These are phyloP conservation scores for Coleophora deauratella DNA, from an alignment of 2,888 invertebrate genomes.

Conservation along the genomic window DNA sequence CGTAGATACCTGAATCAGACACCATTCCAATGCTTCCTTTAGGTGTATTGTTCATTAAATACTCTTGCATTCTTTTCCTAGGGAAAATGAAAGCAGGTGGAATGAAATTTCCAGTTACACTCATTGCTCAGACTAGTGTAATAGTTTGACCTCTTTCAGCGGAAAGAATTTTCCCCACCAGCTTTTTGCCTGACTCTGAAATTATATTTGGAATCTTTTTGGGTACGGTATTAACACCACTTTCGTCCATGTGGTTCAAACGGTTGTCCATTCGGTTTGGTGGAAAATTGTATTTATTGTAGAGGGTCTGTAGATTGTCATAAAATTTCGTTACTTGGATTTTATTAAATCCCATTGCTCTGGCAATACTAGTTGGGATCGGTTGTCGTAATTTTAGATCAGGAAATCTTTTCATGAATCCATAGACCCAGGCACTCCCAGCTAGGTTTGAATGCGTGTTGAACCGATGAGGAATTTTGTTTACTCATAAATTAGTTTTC, in stretches of 20 bases:
- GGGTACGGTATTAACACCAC: constrained; percentile 17
- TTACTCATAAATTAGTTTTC: constrained; percentile 4
- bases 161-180: constrained; percentile 18
- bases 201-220: constrained; percentile 17
- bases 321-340: constrained; percentile 18
- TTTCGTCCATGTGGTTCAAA: constrained; percentile 23
- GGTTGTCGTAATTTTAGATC: constrained; percentile 14
- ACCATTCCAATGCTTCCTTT: constrained; percentile 16
- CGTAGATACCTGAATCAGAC: constrained; percentile 19
- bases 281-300: constrained; percentile 15
- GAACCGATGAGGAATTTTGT: constrained; percentile 14
- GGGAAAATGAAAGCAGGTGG: constrained; percentile 21
- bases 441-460: constrained; percentile 7
- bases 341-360: constrained; percentile 18
- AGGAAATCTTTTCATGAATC: constrained; percentile 13
- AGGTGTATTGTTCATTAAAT: constrained; percentile 18
- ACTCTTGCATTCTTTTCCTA: constrained; percentile 17
- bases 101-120: constrained; percentile 15
- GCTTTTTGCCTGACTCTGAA: constrained; percentile 12
- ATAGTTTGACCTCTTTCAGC: constrained; percentile 18
- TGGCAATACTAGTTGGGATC: constrained; percentile 17
- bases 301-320: constrained; percentile 13
- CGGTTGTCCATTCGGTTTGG: constrained; percentile 20
- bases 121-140: constrained; percentile 16
- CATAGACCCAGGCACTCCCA: constrained; percentile 12